A percentile compares a stretch with the other conserved stretches of the same genome.
Conservation (phyloP, 2,888 invertebrate species). For the Lepidochrysops patricia region DNA sequence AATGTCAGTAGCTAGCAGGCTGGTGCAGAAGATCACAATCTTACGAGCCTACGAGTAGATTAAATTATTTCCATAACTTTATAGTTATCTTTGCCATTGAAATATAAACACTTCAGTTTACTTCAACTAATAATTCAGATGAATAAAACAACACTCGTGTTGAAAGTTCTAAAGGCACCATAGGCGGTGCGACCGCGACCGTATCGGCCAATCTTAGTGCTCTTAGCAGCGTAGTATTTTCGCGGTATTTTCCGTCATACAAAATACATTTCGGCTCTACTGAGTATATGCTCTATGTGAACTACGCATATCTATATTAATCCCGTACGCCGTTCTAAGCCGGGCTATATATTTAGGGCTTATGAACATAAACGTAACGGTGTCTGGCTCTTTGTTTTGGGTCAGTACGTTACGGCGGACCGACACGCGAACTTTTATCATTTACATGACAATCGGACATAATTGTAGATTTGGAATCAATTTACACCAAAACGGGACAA, state of each 20-base stretch:
- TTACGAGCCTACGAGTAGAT: background rate
- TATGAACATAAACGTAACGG: constrained; percentile 8
- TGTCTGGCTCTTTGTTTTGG: constrained; percentile 1
- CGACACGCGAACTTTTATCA: constrained; percentile 8
- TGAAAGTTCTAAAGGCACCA: too few species aligned
- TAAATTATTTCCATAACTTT: background rate
- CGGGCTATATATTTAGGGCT: background rate
- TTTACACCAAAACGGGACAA: too few species aligned
- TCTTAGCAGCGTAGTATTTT: too few species aligned
- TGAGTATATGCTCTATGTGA: too few species aligned
- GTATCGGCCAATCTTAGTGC: too few species aligned
- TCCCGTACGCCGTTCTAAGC: constrained; percentile 3
- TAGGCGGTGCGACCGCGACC: too few species aligned
- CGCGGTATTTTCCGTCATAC: too few species aligned
- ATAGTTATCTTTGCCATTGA: background rate
- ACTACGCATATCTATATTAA: too few species aligned
- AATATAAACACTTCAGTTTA: background rate
- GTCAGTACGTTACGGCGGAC: constrained; percentile 8
- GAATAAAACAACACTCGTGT: too few species aligned
- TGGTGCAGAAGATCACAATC: background rate
- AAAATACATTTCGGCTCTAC: too few species aligned
- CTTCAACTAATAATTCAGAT: too few species aligned
- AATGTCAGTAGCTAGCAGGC: background rate
- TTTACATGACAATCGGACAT: background rate
- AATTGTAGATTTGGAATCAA: background rate